Percentiles rank a stretch among this genome's conserved stretches.
These are phyloP conservation scores for Ciconia stormi DNA, from an alignment of 2,113 vertebrate genomes.

Conservation along the genomic window DNA sequence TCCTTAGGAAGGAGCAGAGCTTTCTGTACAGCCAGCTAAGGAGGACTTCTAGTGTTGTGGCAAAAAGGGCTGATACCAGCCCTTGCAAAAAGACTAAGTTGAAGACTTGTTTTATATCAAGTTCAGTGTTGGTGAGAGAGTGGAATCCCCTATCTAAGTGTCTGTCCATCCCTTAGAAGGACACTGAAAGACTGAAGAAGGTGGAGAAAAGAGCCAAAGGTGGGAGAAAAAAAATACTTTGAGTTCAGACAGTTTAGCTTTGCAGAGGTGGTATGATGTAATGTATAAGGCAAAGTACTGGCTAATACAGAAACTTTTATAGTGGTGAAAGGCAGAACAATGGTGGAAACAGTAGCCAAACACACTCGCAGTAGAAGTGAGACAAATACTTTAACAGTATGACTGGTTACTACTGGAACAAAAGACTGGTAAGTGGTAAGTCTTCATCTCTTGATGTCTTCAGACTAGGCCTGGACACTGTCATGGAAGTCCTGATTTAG, in stretches of 20 bases:
- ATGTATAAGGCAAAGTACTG: background rate
- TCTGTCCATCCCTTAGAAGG: background rate
- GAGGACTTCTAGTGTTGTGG: background rate
- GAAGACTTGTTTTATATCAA: background rate
- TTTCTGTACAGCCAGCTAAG: background rate
- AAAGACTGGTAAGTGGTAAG: background rate
- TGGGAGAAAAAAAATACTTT: background rate
- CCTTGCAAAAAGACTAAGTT: background rate
- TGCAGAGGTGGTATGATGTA: background rate
- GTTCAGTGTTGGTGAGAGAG: background rate
- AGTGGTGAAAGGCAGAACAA: background rate
- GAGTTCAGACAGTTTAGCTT: background rate
- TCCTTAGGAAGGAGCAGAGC: background rate
- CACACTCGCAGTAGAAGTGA: background rate
- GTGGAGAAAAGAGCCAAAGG: background rate
- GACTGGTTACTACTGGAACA: background rate
- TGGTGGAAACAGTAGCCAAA: background rate
- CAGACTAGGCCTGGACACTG: background rate
- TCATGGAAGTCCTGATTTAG: background rate
- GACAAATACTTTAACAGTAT: background rate
- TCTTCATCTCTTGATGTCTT: background rate
- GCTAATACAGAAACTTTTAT: background rate
- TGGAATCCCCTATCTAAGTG: background rate
- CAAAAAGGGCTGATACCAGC: background rate
- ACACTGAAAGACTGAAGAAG: background rate